Evolutionary conservation across 2,888 invertebrate genomes (phyloP).

Genomic region (Prenolepis imparis): DNA sequence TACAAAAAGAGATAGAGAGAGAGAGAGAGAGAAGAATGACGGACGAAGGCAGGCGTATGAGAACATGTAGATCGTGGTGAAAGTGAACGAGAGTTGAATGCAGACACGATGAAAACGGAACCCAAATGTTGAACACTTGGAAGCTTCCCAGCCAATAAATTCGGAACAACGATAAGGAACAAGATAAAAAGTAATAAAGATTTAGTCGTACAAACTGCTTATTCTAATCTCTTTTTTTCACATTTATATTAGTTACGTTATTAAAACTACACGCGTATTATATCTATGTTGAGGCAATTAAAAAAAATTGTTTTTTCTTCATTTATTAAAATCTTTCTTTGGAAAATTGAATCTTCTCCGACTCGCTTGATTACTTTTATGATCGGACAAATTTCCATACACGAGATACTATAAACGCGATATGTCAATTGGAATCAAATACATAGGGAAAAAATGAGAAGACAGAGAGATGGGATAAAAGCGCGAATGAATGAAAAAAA

Average conservation of each 20-base stretch:
- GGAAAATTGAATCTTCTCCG: neutral
- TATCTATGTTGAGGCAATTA: neutral
- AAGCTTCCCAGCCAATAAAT: neutral
- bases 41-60: constrained; percentile 26
- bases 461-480: neutral
- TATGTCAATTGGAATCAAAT: neutral
- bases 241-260: neutral
- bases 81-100: constrained; percentile 45
- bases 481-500: constrained; percentile 5
- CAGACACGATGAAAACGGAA: constrained; percentile 16
- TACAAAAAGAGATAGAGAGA: constrained; percentile 59
- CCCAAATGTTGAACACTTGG: constrained; percentile 1
- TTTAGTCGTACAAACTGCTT: neutral
- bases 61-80: constrained; percentile 45
- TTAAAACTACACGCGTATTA: neutral
- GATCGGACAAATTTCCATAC: neutral
- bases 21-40: constrained; percentile 52
- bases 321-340: constrained; percentile 3
- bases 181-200: constrained; percentile 8
- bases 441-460: neutral
- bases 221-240: constrained; percentile 18
- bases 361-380: neutral
- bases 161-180: neutral
- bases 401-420: neutral
- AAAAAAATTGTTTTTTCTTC: neutral